These are phyloP conservation scores for Meta bourneti DNA, from an alignment of 2,888 invertebrate genomes.

Conservation along the genomic window DNA sequence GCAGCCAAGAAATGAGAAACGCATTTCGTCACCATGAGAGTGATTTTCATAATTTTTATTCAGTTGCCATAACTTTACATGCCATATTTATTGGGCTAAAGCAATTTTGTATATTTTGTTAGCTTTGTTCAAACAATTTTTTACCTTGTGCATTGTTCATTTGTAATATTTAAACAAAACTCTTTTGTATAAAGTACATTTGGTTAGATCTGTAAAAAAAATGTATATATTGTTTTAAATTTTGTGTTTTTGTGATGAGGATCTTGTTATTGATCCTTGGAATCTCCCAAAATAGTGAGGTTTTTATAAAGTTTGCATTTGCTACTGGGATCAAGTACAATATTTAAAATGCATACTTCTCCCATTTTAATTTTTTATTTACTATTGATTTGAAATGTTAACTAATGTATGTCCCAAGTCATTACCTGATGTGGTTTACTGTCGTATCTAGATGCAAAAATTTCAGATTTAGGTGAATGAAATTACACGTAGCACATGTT, in stretches of 20 bases:
- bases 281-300: too few relatives aligned
- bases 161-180: neutral
- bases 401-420: too few relatives aligned
- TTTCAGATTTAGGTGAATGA: too few relatives aligned
- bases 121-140: neutral
- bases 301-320: too few relatives aligned
- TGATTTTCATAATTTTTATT: conserved; percentile 9
- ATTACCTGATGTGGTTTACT: too few relatives aligned
- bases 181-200: neutral
- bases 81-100: conserved; percentile 63
- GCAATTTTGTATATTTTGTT: conserved; percentile 59
- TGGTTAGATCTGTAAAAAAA: neutral
- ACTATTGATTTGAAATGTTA: too few relatives aligned
- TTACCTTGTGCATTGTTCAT: neutral
- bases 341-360: too few relatives aligned
- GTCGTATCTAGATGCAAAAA: too few relatives aligned
- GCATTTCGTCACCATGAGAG: neutral
- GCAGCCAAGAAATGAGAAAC: conserved; percentile 52
- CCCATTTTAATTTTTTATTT: too few relatives aligned
- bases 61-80: conserved; percentile 44
- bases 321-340: too few relatives aligned
- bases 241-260: neutral
- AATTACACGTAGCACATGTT: too few relatives aligned
- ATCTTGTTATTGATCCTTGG: too few relatives aligned
- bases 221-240: neutral